Evolutionary conservation across 2,113 vertebrate genomes (phyloP), one percentile per base, ranked within the genome.

Genomic region (Choloepus hoffmanni): DNA sequence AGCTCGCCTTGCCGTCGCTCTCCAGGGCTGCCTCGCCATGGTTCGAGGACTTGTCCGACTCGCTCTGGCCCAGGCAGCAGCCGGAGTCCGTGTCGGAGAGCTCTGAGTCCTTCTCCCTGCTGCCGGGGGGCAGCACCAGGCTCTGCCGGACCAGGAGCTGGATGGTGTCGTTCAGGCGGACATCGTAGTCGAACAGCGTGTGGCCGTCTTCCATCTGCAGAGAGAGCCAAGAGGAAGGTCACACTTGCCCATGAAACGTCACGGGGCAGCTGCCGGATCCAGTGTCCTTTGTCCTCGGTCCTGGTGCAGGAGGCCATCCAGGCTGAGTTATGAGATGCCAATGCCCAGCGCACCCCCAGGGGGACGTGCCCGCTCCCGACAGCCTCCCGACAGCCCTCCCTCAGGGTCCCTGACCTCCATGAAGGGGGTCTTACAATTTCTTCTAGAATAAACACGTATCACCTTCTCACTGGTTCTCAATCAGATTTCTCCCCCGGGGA

Each of bases 171-270:
- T 99, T 99, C 19, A 99, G 98, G 5, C 99, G 99, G 13, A 99
- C 99, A 0, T 98, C 99, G 60, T 99, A 99, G 93, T 99, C 99
- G 3, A 99, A 99, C 79, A 99, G 99, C 28, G 99, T 99, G 98
- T 99, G 99, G 2, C 99, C 99, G 0, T 99, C 99, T 94, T 99
- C 99, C 99, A 99, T 99, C 99, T 99, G 88, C 13, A 33, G 94
- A 72, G 73, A 30, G 79, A 68, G 12, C 0, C 3, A 3, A 0
- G 91, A 30, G 60, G 16, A n/a, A 53, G 36, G 53, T 62, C 10
- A 36, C 45, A 0, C 53, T 74, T 2, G n/a, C 50, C 36, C 83
- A n/a, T 23, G 55, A 1, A 3, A 21, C 3, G 9, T 12, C 5
- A 13, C 9, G 1, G 23, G 30, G n/a, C 15, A 0, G 21, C 23